Evolutionary conservation across 1,140 invertebrate genomes (phyloP), one percentile per base, ranked within the genome.

Genomic region (Caenorhabditis inopinata): DNA sequence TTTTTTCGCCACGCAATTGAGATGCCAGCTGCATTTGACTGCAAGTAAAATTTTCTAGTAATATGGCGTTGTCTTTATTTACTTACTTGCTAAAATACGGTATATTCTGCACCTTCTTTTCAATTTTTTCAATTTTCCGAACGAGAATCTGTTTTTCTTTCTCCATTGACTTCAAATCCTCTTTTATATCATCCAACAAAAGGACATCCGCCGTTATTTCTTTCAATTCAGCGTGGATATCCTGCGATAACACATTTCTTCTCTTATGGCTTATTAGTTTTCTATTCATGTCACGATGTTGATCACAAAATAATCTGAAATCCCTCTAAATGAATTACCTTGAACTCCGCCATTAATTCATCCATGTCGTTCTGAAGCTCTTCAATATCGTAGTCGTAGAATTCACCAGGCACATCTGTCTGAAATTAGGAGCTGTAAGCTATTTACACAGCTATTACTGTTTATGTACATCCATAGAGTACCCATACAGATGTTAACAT

Each of bases 91-190:
- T 46, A 23, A 79, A 58, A 21, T 79, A 58, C 12, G 78, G 78
- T 7, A 79, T 32, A 51, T 42, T 79, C 23, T 79, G 78, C 21
- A 79, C 78, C 25, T 62, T 46, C 29, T 42, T 74, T 25, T 79
- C 62, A 25, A 68, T 58, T 27, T 53, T 79, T 25, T 79, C 78
- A 42, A 79, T 79, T 25, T 74, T 73, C 0, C 58, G 78, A 11
- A 58, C 25, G 16, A 79, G 42, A 79, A 62, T 62, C 35, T 74
- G n/a, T 42, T 79, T 75, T 23, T 79, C 78, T 21, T 79, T 58
- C 4, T 79, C 78, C 78, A 79, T 79, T 11, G 78, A 49, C 48
- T 74, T 79, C 29, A 79, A 45, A 53, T 79, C 78, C 38, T 68
- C 29, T 45, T 75, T 74, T 4, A 79, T 79, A 21, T 79, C 78